Evolutionary conservation across 2,113 vertebrate species (phyloP).

Genomic region (Brienomyrus brachyistius): DNA sequence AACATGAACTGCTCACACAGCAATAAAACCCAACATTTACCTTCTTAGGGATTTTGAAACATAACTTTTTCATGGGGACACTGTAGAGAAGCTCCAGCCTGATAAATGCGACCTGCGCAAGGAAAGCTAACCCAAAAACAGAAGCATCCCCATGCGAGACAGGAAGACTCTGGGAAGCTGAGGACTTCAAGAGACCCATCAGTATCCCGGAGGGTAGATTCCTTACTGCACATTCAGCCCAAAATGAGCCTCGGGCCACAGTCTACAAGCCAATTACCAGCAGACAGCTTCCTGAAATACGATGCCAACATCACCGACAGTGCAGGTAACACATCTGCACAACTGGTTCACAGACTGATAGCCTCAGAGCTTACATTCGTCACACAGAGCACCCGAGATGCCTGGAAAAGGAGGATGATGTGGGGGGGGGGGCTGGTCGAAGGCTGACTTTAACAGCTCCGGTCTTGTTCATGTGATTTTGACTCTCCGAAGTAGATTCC

Average conservation of each 20-base stretch:
- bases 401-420: neutral
- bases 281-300: neutral
- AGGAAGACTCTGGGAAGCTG: neutral
- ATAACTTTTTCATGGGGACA: neutral
- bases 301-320: neutral
- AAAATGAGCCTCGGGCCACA: neutral
- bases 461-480: neutral
- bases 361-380: neutral
- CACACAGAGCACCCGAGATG: neutral
- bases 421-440: neutral
- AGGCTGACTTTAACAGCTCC: neutral
- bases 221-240: conserved; percentile 10
- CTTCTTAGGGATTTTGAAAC: neutral
- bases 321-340: neutral
- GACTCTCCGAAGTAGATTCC: neutral
- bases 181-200: neutral
- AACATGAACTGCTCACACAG: neutral
- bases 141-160: neutral
- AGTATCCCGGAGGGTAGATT: neutral
- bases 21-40: neutral
- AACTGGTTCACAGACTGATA: neutral
- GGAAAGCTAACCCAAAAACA: neutral
- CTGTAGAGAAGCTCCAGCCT: neutral
- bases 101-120: neutral
- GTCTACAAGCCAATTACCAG: conserved; percentile 13